Conservation (phyloP, 2,113 vertebrate species). For the Pseudonaja textilis region DNA sequence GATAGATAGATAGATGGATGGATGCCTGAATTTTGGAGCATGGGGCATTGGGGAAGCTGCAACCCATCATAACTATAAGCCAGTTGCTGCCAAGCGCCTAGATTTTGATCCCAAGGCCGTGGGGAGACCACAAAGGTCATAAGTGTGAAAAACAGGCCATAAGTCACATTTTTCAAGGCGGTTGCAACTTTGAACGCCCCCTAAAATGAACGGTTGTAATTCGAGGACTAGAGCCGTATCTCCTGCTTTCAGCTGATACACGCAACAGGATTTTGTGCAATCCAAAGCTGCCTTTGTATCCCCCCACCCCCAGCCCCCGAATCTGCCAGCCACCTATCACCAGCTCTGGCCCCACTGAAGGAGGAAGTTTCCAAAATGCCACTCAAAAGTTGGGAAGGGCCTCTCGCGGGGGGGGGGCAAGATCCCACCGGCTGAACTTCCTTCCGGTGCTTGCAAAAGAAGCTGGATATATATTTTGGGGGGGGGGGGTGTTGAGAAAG, state of each 20-base stretch:
- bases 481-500: not conserved
- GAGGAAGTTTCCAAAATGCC: not conserved
- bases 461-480: not conserved
- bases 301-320: not conserved
- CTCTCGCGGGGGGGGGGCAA: too few species aligned
- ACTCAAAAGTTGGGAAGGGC: not conserved
- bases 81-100: too few species aligned
- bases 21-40: too few species aligned
- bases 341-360: not conserved
- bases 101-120: not conserved
- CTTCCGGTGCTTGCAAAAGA: not conserved
- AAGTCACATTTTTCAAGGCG: not conserved
- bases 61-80: not conserved
- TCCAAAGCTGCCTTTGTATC: too few species aligned
- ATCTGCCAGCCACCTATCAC: too few species aligned
- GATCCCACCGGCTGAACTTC: not conserved
- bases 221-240: not conserved
- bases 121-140: too few species aligned
- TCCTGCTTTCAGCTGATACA: too few species aligned
- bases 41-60: accelerated
- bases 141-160: not conserved
- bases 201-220: not conserved
- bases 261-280: too few species aligned
- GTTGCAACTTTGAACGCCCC: not conserved
- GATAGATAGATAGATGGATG: too few species aligned